Percentiles rank a stretch among this genome's conserved stretches.
Evolutionary conservation across 2,797 vertebrate species (phyloP).

Genomic region (Phrynocephalus vlangalii): DNA sequence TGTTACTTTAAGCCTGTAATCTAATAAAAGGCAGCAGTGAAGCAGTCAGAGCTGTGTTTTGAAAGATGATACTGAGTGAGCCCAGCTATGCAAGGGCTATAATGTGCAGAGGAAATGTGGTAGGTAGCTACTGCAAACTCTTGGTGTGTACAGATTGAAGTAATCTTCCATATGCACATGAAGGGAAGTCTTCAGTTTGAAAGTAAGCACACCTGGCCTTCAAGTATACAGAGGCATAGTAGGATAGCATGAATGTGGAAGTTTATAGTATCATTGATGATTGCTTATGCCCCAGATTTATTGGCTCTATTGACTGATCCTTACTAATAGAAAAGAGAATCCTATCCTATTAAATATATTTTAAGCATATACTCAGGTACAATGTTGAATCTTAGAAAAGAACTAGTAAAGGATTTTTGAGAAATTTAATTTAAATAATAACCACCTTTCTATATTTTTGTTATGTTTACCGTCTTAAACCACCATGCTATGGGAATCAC

Average conservation of each 20-base stretch:
- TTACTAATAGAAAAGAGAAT: not conserved
- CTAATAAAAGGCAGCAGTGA: slow-evolving; percentile 9
- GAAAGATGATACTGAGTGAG: slow-evolving; percentile 70
- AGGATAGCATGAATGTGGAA: not conserved
- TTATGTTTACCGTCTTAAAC: not conserved
- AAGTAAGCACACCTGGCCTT: not conserved
- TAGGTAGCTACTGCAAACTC: slow-evolving; percentile 45
- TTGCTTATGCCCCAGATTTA: not conserved
- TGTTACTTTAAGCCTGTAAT: slow-evolving; percentile 39
- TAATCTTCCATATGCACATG: not conserved
- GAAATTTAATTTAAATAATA: not conserved
- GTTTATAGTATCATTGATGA: too few species aligned
- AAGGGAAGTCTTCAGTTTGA: not conserved
- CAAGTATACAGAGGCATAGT: not conserved
- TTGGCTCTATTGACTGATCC: not conserved
- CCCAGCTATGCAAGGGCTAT: slow-evolving; percentile 63
- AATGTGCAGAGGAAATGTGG: slow-evolving; percentile 55
- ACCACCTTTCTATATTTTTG: not conserved
- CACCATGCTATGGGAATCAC: not conserved
- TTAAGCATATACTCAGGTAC: not conserved
- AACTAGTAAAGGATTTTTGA: not conserved
- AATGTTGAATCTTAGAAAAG: not conserved
- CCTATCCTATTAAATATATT: not conserved
- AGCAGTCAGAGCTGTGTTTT: slow-evolving; percentile 58
- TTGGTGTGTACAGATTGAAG: slow-evolving; percentile 21